Conservation (phyloP, 2,797 vertebrate genomes). For the Rousettus madagascariensis region DNA sequence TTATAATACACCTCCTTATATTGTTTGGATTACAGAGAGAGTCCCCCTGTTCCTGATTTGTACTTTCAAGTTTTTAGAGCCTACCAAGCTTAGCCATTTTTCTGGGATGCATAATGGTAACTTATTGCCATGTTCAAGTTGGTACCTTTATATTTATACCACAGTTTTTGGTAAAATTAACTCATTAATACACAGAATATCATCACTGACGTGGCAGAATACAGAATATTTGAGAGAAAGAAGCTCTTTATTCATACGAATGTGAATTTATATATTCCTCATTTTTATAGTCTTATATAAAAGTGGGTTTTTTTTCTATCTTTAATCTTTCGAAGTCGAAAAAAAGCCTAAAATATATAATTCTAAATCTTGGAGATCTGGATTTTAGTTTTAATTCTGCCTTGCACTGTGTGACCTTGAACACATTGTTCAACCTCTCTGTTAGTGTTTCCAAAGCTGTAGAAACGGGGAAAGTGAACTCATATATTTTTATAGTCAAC, state of each 20-base stretch:
- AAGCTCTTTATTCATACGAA: background rate
- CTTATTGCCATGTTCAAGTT: background rate
- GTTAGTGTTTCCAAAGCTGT: background rate
- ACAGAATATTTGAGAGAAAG: background rate
- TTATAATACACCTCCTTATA: background rate
- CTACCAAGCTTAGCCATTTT: background rate
- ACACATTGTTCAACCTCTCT: background rate
- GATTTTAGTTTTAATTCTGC: background rate
- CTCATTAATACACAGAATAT: background rate
- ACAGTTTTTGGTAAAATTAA: background rate
- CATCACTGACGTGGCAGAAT: background rate
- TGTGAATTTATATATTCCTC: background rate
- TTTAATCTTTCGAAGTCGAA: background rate
- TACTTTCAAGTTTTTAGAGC: background rate
- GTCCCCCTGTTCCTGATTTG: background rate
- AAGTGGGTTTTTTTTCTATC: background rate
- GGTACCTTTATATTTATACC: background rate
- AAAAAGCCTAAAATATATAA: background rate
- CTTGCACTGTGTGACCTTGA: background rate
- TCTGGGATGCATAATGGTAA: background rate
- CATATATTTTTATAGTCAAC: background rate
- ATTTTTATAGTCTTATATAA: background rate
- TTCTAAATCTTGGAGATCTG: background rate
- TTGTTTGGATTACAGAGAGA: background rate
- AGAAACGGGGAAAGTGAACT: background rate